phyloP scores from a whole-genome alignment of 2,113 vertebrate genomes.

The Lagopus leucura region DNA sequence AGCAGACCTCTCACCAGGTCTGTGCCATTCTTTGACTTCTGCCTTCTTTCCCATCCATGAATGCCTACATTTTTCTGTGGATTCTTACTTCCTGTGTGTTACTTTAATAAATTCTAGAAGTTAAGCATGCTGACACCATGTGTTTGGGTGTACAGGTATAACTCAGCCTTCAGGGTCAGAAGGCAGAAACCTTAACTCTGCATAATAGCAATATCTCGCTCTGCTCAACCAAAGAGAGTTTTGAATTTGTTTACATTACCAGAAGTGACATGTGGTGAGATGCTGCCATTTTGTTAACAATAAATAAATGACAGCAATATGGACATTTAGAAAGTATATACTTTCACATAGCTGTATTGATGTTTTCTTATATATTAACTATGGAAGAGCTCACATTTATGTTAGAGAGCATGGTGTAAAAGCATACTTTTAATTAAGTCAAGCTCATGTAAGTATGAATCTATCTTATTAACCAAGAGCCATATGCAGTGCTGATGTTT shows the following conservation, averaged over 20 bases:
- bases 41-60: not conserved
- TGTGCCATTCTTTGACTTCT: constrained; percentile 26
- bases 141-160: not conserved
- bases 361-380: constrained; percentile 32
- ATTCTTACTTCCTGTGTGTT: not conserved
- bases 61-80: not conserved
- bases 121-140: not conserved
- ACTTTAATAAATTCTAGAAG: not conserved
- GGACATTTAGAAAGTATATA: not conserved
- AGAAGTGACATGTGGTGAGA: not conserved
- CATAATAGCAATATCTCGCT: not conserved
- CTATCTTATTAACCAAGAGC: not conserved
- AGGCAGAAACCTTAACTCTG: not conserved
- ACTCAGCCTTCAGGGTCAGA: not conserved
- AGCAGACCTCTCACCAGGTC: constrained; percentile 84
- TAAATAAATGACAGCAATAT: not conserved
- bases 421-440: not conserved
- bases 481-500: not conserved
- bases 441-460: not conserved
- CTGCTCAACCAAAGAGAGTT: not conserved
- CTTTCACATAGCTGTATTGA: not conserved
- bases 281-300: not conserved
- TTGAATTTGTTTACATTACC: not conserved
- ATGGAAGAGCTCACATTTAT: not conserved
- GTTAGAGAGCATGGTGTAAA: not conserved